Conservation (phyloP, 2,888 invertebrate genomes). For the Tyria jacobaeae region DNA sequence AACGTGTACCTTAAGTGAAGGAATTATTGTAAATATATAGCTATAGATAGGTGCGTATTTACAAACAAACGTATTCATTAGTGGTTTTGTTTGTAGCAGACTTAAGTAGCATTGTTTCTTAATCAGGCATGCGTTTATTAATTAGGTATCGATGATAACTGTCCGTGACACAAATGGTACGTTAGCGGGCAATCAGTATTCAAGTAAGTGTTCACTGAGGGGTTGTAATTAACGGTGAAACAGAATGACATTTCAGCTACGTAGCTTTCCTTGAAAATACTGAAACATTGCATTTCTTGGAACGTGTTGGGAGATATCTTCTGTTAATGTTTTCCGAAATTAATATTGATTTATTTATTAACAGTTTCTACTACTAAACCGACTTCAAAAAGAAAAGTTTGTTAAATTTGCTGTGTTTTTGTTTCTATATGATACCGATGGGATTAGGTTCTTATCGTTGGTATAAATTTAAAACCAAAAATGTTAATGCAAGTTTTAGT, state of each 20-base stretch:
- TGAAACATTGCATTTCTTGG: constrained; percentile 18
- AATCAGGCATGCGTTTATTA: constrained; percentile 39
- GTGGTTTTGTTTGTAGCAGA: constrained; percentile 31
- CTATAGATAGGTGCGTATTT: constrained; percentile 32
- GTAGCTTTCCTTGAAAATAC: constrained; percentile 11
- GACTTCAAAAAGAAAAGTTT: background rate
- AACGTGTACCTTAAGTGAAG: constrained; percentile 10
- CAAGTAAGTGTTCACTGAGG: constrained; percentile 17
- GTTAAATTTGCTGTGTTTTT: background rate
- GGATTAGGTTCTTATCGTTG: background rate
- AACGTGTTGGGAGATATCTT: constrained; percentile 19
- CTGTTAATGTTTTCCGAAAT: constrained; percentile 42
- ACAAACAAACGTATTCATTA: constrained; percentile 34
- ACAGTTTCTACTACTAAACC: constrained; percentile 18
- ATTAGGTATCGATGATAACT: constrained; percentile 45
- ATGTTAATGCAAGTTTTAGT: background rate
- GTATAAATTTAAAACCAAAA: too few relatives aligned
- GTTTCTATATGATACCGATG: background rate
- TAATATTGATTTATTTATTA: constrained; percentile 51
- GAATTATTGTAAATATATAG: constrained; percentile 3
- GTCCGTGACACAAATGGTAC: constrained; percentile 34
- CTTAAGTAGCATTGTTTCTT: constrained; percentile 46
- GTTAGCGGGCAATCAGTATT: constrained; percentile 36
- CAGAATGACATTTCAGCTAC: constrained; percentile 10
- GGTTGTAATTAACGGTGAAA: constrained; percentile 38